Evolutionary conservation across 1,140 invertebrate genomes (phyloP).

Genomic region (Drosophila pruinosa): DNA sequence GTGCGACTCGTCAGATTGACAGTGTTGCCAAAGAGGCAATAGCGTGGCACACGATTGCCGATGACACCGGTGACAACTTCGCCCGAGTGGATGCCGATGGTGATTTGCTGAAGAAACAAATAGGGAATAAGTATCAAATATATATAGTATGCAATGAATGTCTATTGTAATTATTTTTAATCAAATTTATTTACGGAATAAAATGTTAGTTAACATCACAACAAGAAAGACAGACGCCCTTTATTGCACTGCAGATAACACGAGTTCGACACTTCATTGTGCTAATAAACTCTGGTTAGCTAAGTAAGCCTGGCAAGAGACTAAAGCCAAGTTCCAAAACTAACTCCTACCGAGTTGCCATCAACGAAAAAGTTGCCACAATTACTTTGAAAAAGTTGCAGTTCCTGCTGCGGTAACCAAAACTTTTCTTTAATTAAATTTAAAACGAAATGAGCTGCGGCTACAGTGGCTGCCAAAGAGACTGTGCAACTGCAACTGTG

Average conservation of each 20-base stretch:
- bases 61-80: slow-evolving; percentile 98
- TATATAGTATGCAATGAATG: neutral
- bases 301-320: slow-evolving; percentile 6
- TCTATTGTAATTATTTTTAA: neutral
- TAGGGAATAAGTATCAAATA: slow-evolving; percentile 9
- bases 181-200: slow-evolving; percentile 15
- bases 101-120: slow-evolving; percentile 89
- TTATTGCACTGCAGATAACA: slow-evolving; percentile 21
- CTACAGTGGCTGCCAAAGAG: neutral
- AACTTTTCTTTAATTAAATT: slow-evolving; percentile 79
- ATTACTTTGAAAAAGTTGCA: slow-evolving; percentile 74
- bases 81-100: slow-evolving; percentile 97
- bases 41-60: slow-evolving; percentile 98
- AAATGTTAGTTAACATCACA: slow-evolving; percentile 3
- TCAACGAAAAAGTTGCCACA: slow-evolving; percentile 69
- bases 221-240: neutral
- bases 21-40: slow-evolving; percentile 98
- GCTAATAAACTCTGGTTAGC: slow-evolving; percentile 65
- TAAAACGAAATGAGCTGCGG: slow-evolving; percentile 76
- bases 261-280: slow-evolving; percentile 60
- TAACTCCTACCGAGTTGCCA: slow-evolving; percentile 46
- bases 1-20: slow-evolving; percentile 97
- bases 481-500: neutral
- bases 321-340: slow-evolving; percentile 48
- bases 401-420: slow-evolving; percentile 38